Evolutionary conservation across 2,888 invertebrate species (phyloP).

Genomic region (Conus canariensis): DNA sequence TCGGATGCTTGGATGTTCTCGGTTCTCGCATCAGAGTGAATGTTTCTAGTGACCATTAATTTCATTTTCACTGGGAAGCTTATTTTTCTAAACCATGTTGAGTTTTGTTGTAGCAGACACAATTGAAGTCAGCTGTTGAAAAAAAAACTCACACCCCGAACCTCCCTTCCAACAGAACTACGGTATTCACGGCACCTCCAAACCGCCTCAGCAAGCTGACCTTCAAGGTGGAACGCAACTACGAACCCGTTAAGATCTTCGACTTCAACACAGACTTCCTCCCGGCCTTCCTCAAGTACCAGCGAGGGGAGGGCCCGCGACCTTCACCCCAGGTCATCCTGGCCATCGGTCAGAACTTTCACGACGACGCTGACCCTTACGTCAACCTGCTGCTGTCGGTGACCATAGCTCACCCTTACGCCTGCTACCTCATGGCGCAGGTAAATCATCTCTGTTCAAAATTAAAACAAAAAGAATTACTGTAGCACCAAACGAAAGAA

Average conservation of each 20-base stretch:
- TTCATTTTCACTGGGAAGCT: no score
- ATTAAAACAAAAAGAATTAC: neutral
- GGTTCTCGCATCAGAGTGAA: no score
- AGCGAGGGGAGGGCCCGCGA: conserved; percentile 48
- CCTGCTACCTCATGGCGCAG: conserved; percentile 53
- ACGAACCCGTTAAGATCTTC: conserved; percentile 55
- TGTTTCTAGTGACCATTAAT: no score
- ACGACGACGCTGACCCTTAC: conserved; percentile 47
- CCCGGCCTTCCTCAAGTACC: conserved; percentile 53
- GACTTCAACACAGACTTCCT: conserved; percentile 58
- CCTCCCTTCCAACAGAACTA: conserved; percentile 52
- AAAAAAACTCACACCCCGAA: neutral
- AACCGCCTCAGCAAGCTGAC: conserved; percentile 49
- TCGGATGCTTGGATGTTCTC: no score
- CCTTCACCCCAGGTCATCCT: conserved; percentile 60
- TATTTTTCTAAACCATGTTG: no score
- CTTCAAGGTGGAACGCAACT: conserved; percentile 55
- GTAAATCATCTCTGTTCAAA: conserved; percentile 45
- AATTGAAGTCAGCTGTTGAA: no score
- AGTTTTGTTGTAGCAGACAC: no score
- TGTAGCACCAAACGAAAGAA: no score
- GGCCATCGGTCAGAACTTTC: conserved; percentile 64
- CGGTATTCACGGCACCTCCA: conserved; percentile 60
- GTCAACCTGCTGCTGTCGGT: conserved; percentile 59
- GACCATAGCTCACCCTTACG: conserved; percentile 54